Evolutionary conservation across 2,888 invertebrate genomes (phyloP).

Genomic region (Artemia sinica): DNA sequence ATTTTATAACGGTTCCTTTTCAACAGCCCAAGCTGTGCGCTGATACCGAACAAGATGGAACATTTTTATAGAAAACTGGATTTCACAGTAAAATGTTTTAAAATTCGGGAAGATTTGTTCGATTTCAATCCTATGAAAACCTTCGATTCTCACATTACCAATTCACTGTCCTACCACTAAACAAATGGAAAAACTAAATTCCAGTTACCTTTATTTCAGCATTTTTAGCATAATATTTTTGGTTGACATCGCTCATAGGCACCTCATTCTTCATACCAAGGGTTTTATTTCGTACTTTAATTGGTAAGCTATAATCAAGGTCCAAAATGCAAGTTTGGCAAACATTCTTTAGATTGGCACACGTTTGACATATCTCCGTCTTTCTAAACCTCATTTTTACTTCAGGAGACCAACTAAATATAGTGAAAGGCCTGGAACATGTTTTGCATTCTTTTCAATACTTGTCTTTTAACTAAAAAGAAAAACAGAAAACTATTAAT

Average conservation of each 20-base stretch:
- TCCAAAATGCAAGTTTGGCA: constrained; percentile 90
- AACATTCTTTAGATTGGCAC: constrained; percentile 81
- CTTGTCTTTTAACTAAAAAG: constrained; percentile 68
- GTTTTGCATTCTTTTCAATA: constrained; percentile 93
- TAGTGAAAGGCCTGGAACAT: constrained; percentile 80
- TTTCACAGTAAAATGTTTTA: no score
- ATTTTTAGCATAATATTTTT: constrained; percentile 82
- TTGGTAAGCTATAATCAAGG: constrained; percentile 71
- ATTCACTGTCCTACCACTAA: no score
- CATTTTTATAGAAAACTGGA: no score
- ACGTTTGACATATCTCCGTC: constrained; percentile 89
- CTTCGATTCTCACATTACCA: no score
- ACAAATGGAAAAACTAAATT: background rate
- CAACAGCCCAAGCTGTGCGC: no score
- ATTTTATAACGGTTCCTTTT: no score
- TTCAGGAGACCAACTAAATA: constrained; percentile 91
- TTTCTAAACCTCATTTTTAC: constrained; percentile 88
- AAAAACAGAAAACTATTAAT: constrained; percentile 19
- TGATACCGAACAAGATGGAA: no score
- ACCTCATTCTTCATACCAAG: constrained; percentile 66
- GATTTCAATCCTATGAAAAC: no score
- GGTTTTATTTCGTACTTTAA: constrained; percentile 77
- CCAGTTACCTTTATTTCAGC: constrained; percentile 54
- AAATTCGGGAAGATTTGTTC: no score
- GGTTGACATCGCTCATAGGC: constrained; percentile 83